Conservation (phyloP, 1,140 invertebrate genomes). For the Lamellibrachia luymesi region DNA sequence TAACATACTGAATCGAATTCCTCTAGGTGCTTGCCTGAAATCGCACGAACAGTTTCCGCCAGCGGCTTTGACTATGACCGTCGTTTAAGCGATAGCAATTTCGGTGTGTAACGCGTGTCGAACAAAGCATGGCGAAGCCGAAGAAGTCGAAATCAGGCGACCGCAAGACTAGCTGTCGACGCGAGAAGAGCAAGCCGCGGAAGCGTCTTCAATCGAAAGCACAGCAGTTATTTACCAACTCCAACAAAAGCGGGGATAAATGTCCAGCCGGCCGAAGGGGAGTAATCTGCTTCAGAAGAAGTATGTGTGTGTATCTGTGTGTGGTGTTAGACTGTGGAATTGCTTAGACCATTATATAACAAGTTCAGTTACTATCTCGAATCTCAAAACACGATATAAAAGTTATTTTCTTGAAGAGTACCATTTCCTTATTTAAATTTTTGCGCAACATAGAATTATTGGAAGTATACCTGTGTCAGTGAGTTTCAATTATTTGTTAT, state of each 20-base stretch:
- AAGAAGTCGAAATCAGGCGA: background rate
- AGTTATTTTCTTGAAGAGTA: too few species aligned
- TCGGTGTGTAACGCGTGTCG: background rate
- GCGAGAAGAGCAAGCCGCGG: background rate
- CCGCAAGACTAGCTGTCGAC: background rate
- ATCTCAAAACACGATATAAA: too few species aligned
- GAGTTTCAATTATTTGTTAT: too few species aligned
- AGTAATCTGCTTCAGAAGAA: background rate
- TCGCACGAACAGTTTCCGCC: background rate
- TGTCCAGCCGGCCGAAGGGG: background rate
- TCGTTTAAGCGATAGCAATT: background rate
- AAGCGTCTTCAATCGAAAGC: background rate
- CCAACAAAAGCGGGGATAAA: background rate
- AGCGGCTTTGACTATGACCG: background rate
- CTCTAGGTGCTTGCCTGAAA: too few species aligned
- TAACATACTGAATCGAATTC: background rate
- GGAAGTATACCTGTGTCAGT: too few species aligned
- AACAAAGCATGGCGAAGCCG: background rate
- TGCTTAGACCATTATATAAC: too few species aligned
- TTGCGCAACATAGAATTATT: too few species aligned
- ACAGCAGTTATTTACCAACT: background rate
- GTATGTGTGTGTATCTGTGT: background rate
- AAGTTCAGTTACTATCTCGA: too few species aligned
- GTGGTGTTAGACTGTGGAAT: too few species aligned
- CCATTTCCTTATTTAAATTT: too few species aligned